Evolutionary conservation across 2,888 invertebrate genomes (phyloP), one percentile per base, ranked within the genome.

Genomic region (Osmoderma eremita): DNA sequence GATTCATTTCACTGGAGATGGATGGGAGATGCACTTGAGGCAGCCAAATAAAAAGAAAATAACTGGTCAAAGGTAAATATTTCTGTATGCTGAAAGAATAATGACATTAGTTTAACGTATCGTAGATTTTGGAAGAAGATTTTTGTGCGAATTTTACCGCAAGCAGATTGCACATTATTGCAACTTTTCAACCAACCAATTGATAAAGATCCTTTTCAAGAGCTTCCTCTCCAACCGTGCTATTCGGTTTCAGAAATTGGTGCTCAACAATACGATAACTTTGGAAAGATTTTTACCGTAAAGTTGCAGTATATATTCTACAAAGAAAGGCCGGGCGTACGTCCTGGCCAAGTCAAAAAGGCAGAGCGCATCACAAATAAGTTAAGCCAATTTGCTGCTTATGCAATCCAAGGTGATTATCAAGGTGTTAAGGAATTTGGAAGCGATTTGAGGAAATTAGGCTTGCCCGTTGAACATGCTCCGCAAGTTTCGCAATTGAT

Each of bases 251-350:
- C 97, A 2, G 97, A 96, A 69, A 91, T 96, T 53, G 93, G 92
- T 56, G 94, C 97, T 38, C 99, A 99, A 84, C 98, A 98, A 81
- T 98, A 95, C 80, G 99, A 99, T 83, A 95, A 97, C 82, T 99
- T 93, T 81, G 98, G 98, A 30, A 99, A 99, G 85, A 98, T 99
- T 75, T 98, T 99, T 85, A 99, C 99, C 0, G 90, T 98, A 65
- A 98, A 92, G 80, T 84, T 97, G 73, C 98, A 98, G 82, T 98
- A 97, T 80, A 93, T 98, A 65, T 96, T 98, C 83, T 99, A 99
- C 82, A 97, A 98, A 82, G 99, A 99, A 82, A 87, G 98, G 10
- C 97, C 98, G 0, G 98, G 98, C 1, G 95, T 97, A 15, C 86
- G 97, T 71, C 96, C 97, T 0, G 97, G 97, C 0, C 95, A 96